Evolutionary conservation across 1,140 invertebrate species (phyloP).

Genomic region (Bombus pascuorum): DNA sequence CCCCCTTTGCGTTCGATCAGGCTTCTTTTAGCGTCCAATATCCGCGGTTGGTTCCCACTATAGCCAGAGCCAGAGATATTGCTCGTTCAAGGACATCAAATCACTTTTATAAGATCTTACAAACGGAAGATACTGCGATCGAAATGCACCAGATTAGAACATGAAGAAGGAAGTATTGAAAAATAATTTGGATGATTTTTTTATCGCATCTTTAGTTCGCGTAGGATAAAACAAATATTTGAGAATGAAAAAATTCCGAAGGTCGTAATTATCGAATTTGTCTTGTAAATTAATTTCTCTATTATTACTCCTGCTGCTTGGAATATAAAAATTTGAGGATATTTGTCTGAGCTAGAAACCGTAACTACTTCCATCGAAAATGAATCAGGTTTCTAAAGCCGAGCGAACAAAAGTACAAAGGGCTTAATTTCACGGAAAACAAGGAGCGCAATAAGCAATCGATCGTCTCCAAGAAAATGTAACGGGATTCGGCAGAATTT

Average conservation of each 20-base stretch:
- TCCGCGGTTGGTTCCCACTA: neutral
- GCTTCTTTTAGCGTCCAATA: conserved; percentile 4
- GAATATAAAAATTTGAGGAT: neutral
- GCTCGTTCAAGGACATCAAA: neutral
- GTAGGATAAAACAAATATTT: too few relatives aligned
- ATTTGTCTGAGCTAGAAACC: neutral
- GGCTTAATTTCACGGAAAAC: neutral
- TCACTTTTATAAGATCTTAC: neutral
- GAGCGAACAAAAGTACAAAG: neutral
- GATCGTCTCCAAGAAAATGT: neutral
- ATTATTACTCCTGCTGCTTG: neutral
- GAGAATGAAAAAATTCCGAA: too few relatives aligned
- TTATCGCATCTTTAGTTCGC: too few relatives aligned
- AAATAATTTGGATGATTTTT: neutral
- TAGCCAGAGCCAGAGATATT: neutral
- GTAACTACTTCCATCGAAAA: neutral
- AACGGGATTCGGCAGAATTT: neutral
- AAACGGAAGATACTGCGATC: neutral
- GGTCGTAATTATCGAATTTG: too few relatives aligned
- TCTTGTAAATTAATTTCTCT: neutral
- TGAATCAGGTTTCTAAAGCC: too few relatives aligned
- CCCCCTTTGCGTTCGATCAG: neutral
- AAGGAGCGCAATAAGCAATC: neutral
- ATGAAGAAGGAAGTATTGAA: neutral
- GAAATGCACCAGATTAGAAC: neutral